These are phyloP conservation scores for Steatocranus sp. DNA, from an alignment of 2,797 vertebrate species.

Conservation along the genomic window DNA sequence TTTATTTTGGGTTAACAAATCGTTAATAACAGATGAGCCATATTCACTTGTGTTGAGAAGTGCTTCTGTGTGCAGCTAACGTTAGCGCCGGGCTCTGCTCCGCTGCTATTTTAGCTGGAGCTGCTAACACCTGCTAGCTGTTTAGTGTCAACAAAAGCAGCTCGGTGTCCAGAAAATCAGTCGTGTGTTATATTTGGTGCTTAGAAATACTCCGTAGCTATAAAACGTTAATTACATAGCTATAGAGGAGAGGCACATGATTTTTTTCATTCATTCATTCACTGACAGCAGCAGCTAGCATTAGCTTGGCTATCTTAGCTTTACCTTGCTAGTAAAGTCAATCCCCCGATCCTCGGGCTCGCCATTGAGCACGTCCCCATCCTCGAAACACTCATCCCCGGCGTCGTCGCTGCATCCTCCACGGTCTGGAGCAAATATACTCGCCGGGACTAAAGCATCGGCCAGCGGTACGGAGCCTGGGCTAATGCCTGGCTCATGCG, in stretches of 20 bases:
- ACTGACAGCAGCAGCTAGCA: not conserved
- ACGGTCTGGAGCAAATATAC: constrained; percentile 90
- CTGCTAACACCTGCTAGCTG: not conserved
- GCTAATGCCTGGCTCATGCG: constrained; percentile 74
- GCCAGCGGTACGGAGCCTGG: constrained; percentile 53
- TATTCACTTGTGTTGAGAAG: not conserved
- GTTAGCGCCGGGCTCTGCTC: not conserved
- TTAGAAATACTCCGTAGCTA: accelerated
- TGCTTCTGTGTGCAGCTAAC: not conserved
- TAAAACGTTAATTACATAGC: not conserved
- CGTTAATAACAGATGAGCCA: not conserved
- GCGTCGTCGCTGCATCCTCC: constrained; percentile 73
- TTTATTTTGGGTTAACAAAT: too few relatives aligned
- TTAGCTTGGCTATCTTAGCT: constrained; percentile 64
- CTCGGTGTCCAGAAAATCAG: not conserved
- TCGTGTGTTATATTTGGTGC: not conserved
- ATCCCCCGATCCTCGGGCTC: constrained; percentile 78
- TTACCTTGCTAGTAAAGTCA: constrained; percentile 92
- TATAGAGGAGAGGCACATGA: accelerated
- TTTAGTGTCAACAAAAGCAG: not conserved
- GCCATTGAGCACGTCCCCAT: constrained; percentile 77
- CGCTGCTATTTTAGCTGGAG: not conserved
- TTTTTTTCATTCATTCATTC: constrained; percentile 47
- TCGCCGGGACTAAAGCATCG: constrained; percentile 83
- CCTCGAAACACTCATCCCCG: constrained; percentile 69